Conservation (phyloP, 2,797 vertebrate species). For the Arnoldichthys spilopterus region DNA sequence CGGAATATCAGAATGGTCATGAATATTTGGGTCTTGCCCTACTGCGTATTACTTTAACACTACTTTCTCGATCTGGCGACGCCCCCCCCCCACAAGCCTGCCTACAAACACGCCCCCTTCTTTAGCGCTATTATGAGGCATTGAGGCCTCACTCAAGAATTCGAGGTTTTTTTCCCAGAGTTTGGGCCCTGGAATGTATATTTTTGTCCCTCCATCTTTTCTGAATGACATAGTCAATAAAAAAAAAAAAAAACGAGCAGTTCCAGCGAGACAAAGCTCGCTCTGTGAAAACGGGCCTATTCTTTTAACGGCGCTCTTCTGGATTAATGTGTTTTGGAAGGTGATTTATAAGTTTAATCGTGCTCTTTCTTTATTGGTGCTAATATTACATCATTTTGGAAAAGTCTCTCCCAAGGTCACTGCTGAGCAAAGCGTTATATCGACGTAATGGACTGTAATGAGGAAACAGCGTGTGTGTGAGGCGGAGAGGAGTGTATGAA, state of each 20-base stretch:
- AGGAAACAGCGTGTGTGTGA: conserved; percentile 31
- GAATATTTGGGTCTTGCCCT: no score
- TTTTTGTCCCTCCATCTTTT: conserved; percentile 19
- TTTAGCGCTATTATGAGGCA: no score
- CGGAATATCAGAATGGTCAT: no score
- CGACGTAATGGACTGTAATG: conserved; percentile 29
- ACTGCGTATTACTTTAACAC: no score
- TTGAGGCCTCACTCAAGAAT: no score
- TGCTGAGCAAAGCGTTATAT: conserved; percentile 34
- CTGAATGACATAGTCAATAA: conserved; percentile 27
- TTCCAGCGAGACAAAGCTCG: conserved; percentile 30
- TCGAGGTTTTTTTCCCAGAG: no score
- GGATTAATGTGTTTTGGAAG: conserved; percentile 41
- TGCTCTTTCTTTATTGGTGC: conserved; percentile 40
- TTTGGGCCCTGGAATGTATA: no score
- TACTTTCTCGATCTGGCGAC: no score
- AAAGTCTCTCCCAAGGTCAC: conserved; percentile 42
- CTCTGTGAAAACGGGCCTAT: conserved; percentile 41
- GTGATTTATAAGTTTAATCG: conserved; percentile 32
- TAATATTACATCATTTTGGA: conserved; percentile 49
- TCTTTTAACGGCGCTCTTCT: conserved; percentile 43
- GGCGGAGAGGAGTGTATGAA: neutral
- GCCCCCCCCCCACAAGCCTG: no score
- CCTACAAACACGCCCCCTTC: no score
- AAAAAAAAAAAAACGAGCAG: neutral